These are phyloP conservation scores for Sarcophaga bullata DNA, from an alignment of 1,140 invertebrate genomes.

Conservation along the genomic window DNA sequence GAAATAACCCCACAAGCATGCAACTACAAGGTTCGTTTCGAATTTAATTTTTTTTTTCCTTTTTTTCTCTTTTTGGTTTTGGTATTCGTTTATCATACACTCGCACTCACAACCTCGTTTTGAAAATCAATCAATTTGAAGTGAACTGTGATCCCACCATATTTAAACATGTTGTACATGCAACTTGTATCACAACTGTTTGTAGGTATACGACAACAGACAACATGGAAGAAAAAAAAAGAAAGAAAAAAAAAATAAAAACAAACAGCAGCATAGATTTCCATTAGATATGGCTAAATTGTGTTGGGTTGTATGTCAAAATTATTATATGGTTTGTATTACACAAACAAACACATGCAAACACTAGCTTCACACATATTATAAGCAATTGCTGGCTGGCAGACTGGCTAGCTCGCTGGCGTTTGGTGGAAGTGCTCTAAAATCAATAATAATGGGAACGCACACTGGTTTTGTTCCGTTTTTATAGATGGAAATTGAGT, in stretches of 20 bases:
- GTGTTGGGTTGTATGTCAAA: slow-evolving; percentile 9
- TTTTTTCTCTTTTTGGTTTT: too few species aligned
- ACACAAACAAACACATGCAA: background rate
- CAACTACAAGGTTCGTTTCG: background rate
- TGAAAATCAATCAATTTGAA: slow-evolving; percentile 1
- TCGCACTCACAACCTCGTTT: background rate
- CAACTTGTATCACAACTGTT: background rate
- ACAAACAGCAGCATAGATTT: background rate
- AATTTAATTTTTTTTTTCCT: too few species aligned
- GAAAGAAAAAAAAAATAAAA: background rate
- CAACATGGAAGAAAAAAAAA: slow-evolving; percentile 3
- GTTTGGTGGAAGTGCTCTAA: background rate
- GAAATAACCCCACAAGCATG: background rate
- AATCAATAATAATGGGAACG: slow-evolving; percentile 22
- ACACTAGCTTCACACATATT: background rate
- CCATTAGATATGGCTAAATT: slow-evolving; percentile 4
- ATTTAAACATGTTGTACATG: background rate
- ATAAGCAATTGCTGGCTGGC: too few species aligned
- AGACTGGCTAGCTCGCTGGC: too few species aligned
- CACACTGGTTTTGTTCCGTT: background rate
- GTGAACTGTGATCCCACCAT: background rate
- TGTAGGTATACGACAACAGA: background rate
- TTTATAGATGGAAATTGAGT: too few species aligned
- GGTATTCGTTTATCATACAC: too few species aligned
- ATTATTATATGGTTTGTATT: slow-evolving; percentile 3